Base-by-base conservation (phyloP, 2,113 vertebrate genomes). In the Petroica traversi region DNA sequence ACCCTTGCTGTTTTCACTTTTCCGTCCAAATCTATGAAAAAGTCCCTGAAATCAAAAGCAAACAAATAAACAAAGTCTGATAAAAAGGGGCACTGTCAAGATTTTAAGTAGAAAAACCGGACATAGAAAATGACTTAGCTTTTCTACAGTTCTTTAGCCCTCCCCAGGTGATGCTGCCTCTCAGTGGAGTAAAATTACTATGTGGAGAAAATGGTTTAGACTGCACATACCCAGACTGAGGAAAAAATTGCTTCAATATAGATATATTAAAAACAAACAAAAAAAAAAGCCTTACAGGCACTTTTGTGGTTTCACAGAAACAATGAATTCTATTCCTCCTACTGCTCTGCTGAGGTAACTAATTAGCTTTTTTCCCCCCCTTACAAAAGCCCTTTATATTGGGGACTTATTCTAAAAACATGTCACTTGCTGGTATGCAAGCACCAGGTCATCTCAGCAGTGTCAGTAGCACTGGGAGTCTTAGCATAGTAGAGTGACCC, bases 181-280 rank as follows among this genome's bases (percentile, higher is more conserved):
- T 94, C 85, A 96, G 67, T 52, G 90, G 79, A 92, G 31, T 66
- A 57, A 83, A 92, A 94, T 88, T 96, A 88, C 91, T 96, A 52
- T 52, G 75, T 49, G 48, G 81, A 95, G 89, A 96, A 95, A 95
- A 85, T 93, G 28, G 45, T 74, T 96, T 85, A 91, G 85, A 81
- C 75, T 88, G 34, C 67, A 93, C 67, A 92, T 74, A 90, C 36
- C 59, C 64, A 80, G 92, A 83, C 79, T 83, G 71, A 80, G 61
- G 80, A 89, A 92, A 95, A 95, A 92, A 93, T 61, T 84, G 59
- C 64, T 96, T 94, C 85, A 94, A 94, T 96, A 95, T 85, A 95
- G 75, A 78, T 73, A 84, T 75, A 92, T 90, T 94, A 93, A 93
- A 94, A 90, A 86, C 85, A 95, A 94, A 89, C 86, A 86, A 94